Conservation (phyloP, 2,113 vertebrate species). For the Cyphomyrus plagiostoma region DNA sequence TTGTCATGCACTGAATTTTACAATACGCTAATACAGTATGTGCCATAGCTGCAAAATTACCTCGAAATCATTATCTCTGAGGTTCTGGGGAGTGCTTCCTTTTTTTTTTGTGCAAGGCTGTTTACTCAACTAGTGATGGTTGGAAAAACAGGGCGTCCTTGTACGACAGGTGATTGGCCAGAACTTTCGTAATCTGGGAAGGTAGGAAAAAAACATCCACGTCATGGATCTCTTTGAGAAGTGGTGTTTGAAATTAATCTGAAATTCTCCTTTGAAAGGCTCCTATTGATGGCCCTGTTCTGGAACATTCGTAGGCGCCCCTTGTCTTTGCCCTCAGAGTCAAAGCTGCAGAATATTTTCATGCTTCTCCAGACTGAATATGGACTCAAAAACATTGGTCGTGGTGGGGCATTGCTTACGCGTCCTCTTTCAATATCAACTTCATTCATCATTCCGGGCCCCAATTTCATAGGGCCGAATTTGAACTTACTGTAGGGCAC, state of each 20-base stretch:
- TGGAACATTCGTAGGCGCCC: not conserved
- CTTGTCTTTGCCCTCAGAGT: not conserved
- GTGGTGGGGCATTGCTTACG: not conserved
- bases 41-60: not conserved
- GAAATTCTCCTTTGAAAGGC: not conserved
- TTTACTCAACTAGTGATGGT: not conserved
- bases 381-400: not conserved
- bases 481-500: conserved; percentile 34
- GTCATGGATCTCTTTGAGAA: not conserved
- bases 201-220: not conserved
- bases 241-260: not conserved
- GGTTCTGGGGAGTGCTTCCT: not conserved
- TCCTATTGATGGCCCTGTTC: not conserved
- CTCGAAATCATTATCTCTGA: not conserved
- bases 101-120: not conserved
- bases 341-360: not conserved
- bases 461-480: conserved; percentile 41
- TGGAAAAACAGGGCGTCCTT: not conserved
- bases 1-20: not conserved
- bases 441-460: conserved; percentile 42
- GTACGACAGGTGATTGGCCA: not conserved
- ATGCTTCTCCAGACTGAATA: not conserved
- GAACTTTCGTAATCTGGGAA: not conserved
- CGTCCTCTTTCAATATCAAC: conserved; percentile 45
- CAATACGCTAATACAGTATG: conserved; percentile 8